These are phyloP conservation scores for Folsomia manolachei DNA, from an alignment of 2,888 invertebrate species.

Conservation along the genomic window DNA sequence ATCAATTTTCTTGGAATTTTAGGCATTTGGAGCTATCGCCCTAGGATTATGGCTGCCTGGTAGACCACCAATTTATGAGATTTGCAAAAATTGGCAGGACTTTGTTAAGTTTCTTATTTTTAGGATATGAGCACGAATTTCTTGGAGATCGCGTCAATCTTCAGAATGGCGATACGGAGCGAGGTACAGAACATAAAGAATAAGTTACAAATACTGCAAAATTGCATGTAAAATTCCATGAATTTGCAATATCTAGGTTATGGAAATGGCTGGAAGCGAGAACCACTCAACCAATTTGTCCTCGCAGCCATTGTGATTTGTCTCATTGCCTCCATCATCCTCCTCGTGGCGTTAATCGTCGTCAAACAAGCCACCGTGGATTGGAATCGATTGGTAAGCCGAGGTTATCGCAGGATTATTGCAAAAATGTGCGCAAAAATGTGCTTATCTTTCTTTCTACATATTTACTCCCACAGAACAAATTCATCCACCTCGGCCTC, in stretches of 20 bases:
- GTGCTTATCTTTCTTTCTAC: too few species aligned
- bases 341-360: neutral
- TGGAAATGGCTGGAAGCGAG: conserved; percentile 5
- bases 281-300: conserved; percentile 13
- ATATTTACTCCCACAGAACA: neutral
- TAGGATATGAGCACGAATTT: conserved; percentile 2
- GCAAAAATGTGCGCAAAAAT: neutral
- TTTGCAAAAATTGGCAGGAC: too few species aligned
- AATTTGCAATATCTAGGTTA: neutral
- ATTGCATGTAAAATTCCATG: too few species aligned
- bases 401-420: neutral
- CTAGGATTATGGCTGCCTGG: conserved; percentile 6
- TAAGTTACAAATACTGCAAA: neutral
- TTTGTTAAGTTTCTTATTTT: too few species aligned
- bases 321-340: neutral
- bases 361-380: conserved; percentile 5
- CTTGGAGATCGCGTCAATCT: conserved; percentile 1
- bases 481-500: neutral
- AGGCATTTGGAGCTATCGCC: neutral
- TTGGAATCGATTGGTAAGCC: conserved; percentile 3
- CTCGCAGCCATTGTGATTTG: conserved; percentile 9
- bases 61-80: neutral
- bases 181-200: neutral
- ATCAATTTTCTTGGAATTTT: neutral
- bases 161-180: neutral